Base-by-base conservation (phyloP, 2,888 invertebrate species). In the Cistogaster globosa region DNA sequence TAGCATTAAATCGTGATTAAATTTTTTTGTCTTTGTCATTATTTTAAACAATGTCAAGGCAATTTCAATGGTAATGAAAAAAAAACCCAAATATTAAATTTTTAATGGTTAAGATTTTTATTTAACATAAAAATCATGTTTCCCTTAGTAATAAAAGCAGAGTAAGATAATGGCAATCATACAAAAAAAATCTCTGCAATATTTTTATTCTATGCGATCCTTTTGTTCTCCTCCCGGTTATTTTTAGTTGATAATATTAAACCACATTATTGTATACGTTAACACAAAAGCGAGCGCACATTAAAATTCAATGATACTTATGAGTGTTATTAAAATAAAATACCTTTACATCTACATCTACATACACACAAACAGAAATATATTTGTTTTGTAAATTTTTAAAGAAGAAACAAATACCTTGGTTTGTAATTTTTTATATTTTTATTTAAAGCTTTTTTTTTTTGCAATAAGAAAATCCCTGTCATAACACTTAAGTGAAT, bases 261-360 rank as follows among this genome's bases (percentile, higher is more conserved):
- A 55, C 68, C 55, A 22, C 32, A 57, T 57, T 16, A 63, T 63
- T 45, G 32, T 20, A 26, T 16, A 57, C 63, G 45, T 51, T 2
- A 51, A n/a, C 32, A 36, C 11, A 65, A 26, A 48, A 51, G 11
- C 48, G 42, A 68, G 53, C 62, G 79, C 78, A 51, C 68, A 36
- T 45, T 71, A 57, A 71, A 65, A 72, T 72, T 65, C 20, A 65
- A 77, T 65, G 71, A 79, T 65, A 79, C 79, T 65, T 71, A 58
- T 63, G 63, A 69, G 71, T 65, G 69, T 72, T 65, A 79, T 72
- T 79, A 72, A 79, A 79, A 72, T 48, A 32, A 42, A 38, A 53
- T 51, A 36, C 36, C 26, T 26, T 5, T 20, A 57, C 14, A 57
- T 20, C 18, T 18, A n/a, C 18, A 22, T 14, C 45, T 9, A 36